phyloP scores from a whole-genome alignment of 2,888 invertebrate species.

The Tryphoninae sp. region DNA sequence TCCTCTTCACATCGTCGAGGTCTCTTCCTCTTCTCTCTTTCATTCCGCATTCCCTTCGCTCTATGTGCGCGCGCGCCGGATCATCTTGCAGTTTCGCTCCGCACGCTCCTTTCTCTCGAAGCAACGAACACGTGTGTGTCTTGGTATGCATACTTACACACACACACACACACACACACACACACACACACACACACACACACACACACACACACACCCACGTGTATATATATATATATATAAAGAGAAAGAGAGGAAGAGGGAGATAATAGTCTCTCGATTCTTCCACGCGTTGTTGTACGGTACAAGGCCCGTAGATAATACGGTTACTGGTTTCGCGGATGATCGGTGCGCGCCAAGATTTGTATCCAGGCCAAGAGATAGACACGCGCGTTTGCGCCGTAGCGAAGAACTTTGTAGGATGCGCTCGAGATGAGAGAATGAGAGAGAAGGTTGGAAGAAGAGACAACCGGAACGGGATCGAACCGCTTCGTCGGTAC shows the following conservation, averaged over 20 bases:
- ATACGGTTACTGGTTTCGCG: constrained; percentile 42
- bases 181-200: too few relatives aligned
- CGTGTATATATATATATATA: constrained; percentile 18
- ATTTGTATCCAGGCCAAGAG: constrained; percentile 38
- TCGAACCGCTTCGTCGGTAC: background rate
- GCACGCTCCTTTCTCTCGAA: constrained; percentile 11
- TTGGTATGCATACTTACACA: background rate
- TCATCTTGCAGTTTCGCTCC: constrained; percentile 42
- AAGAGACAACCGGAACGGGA: background rate
- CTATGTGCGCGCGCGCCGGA: constrained; percentile 30
- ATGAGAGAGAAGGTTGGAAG: background rate
- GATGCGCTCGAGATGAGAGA: too few relatives aligned
- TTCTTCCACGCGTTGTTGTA: constrained; percentile 23
- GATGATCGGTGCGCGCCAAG: constrained; percentile 46
- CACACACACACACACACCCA: too few relatives aligned
- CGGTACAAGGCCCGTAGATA: constrained; percentile 16
- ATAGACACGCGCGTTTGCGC: background rate
- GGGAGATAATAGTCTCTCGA: constrained; percentile 20
- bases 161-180: too few relatives aligned
- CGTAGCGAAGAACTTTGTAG: constrained; percentile 2
- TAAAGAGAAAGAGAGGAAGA: background rate
- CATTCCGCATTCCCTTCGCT: constrained; percentile 53
- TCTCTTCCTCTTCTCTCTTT: constrained; percentile 42
- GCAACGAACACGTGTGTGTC: constrained; percentile 8
- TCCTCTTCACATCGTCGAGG: constrained; percentile 40